Percentiles rank a stretch among this genome's conserved stretches.
phyloP scores from a whole-genome alignment of 2,888 invertebrate genomes.

The Drosophila melanosoma region DNA sequence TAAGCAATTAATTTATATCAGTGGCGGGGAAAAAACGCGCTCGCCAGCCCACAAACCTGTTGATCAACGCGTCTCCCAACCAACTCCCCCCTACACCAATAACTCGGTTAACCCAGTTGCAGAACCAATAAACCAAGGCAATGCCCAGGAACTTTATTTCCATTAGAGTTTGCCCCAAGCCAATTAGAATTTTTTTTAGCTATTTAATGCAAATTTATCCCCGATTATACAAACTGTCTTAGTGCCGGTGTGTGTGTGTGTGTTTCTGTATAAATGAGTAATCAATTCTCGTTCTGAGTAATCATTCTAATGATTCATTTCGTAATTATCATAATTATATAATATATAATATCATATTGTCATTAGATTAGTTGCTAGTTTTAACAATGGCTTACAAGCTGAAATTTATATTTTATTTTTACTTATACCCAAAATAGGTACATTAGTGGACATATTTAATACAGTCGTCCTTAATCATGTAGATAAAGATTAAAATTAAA shows the following conservation, averaged over 20 bases:
- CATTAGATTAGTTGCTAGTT: neutral
- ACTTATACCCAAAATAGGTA: neutral
- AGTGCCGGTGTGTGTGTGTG: neutral
- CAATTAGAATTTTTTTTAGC: constrained; percentile 4
- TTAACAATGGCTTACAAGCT: neutral
- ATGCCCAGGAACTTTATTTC: constrained; percentile 25
- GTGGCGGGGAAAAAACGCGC: constrained; percentile 67
- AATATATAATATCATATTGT: constrained; percentile 9
- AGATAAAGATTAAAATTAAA: neutral
- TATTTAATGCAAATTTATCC: constrained; percentile 24
- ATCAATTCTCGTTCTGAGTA: constrained; percentile 13
- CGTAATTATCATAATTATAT: constrained; percentile 18
- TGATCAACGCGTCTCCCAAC: constrained; percentile 41
- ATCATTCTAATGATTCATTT: constrained; percentile 37
- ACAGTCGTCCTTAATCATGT: neutral
- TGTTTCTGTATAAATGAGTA: neutral
- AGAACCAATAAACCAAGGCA: constrained; percentile 36
- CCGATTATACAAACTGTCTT: neutral
- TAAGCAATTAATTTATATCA: constrained; percentile 76
- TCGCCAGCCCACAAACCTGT: constrained; percentile 66
- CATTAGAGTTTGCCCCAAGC: neutral
- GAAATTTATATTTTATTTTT: neutral
- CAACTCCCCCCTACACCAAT: neutral
- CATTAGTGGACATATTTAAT: neutral
- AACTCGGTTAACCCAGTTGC: constrained; percentile 46